Evolutionary conservation across 2,113 vertebrate genomes (phyloP), one percentile per base, ranked within the genome.

Genomic region (Mastomys natalensis): DNA sequence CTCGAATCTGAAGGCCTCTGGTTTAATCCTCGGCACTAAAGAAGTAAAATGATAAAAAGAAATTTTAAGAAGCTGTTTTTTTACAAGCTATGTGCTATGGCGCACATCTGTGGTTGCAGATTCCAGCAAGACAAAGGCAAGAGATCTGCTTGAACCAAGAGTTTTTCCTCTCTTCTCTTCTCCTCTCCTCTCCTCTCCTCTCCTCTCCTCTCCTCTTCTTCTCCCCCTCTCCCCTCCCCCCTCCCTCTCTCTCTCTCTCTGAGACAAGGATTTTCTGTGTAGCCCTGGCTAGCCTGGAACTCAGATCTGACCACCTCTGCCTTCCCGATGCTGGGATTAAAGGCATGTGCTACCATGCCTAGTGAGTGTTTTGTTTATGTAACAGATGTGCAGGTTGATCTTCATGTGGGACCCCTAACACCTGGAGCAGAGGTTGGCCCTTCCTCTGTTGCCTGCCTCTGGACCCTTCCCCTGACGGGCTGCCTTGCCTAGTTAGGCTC

Each of bases 181-280:
- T 13, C 3, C 8, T 16, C 24, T 1, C 17, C 22, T 10, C 5
- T 37, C 12, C 29, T 0, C 26, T 13, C 34, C 22, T n/a, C 21
- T 48, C 3, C 12, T 48, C 10, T 34, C 7, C 21, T 11, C 17
- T n/a, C n/a, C 5, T 34, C 7, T 22, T 21, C 19, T 34, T 48
- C 48, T 48, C 5, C 9, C 48, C 9, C 48, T 48, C 5, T 48
- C 48, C 9, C 5, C 9, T 8, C 9, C 48, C 9, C 13, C 5
- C 3, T 22, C 15, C 29, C 1, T 37, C 22, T 10, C 3, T 37
- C 12, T 51, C 0, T 51, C 13, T 55, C 13, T 82, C 40, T 13
- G 3, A 82, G 37, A 16, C 21, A 26, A 55, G 37, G 37, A 15
- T 82, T 16, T 24, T n/a, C 53, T 58, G 34, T 81, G 53, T 13